Evolutionary conservation across 2,888 invertebrate species (phyloP).

Genomic region (Platerodrilus igneus): DNA sequence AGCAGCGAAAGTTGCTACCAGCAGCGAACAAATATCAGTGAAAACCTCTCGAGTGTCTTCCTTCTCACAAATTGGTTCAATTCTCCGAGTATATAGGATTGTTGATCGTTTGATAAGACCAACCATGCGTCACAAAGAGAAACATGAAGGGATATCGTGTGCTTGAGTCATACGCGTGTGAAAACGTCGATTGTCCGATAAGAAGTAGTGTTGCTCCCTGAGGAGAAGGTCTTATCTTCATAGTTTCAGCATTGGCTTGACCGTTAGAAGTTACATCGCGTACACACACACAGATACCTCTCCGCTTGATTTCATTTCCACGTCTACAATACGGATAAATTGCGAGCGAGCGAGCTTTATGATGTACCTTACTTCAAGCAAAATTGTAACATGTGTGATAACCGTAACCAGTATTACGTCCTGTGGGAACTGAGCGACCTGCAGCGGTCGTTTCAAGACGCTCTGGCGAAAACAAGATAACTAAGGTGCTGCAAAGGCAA

Average conservation of each 20-base stretch:
- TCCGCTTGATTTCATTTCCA: slow-evolving; percentile 25
- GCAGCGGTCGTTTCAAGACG: slow-evolving; percentile 41
- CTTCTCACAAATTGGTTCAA: slow-evolving; percentile 25
- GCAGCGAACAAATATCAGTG: slow-evolving; percentile 16
- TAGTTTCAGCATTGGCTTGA: too few relatives aligned
- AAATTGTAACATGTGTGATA: slow-evolving; percentile 46
- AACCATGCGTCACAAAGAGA: slow-evolving; percentile 20
- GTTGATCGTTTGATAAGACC: slow-evolving; percentile 24
- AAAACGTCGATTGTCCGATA: slow-evolving; percentile 35
- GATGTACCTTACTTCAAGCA: slow-evolving; percentile 45
- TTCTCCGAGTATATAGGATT: slow-evolving; percentile 21
- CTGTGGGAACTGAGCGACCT: slow-evolving; percentile 41
- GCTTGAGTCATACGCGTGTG: slow-evolving; percentile 33
- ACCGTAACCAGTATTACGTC: slow-evolving; percentile 46
- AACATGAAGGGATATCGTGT: slow-evolving; percentile 29
- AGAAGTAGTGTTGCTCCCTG: slow-evolving; percentile 29
- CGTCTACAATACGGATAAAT: slow-evolving; percentile 37
- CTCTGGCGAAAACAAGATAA: slow-evolving; percentile 42
- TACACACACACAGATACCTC: too few relatives aligned
- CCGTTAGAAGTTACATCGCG: too few relatives aligned
- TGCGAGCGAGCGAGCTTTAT: slow-evolving; percentile 44
- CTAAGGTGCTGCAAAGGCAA: slow-evolving; percentile 42
- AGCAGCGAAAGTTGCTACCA: slow-evolving; percentile 15
- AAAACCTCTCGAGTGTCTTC: slow-evolving; percentile 21
- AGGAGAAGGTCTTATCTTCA: slow-evolving; percentile 30